phyloP scores from a whole-genome alignment of 2,113 vertebrate genomes.

The Sylvia atricapilla region DNA sequence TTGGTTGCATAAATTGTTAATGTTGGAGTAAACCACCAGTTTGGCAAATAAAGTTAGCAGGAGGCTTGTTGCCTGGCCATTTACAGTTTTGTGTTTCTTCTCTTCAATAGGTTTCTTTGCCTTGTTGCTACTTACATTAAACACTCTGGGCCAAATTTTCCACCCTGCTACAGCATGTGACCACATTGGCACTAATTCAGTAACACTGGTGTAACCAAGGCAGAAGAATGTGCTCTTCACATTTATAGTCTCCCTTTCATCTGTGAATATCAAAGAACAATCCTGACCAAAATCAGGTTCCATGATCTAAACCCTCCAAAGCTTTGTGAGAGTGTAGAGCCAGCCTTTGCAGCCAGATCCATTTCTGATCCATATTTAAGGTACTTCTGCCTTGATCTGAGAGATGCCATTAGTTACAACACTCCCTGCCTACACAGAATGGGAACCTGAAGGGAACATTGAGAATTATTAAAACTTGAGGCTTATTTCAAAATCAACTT shows the following conservation, averaged over 20 bases:
- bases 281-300: background rate
- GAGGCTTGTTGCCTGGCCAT: conserved; percentile 3
- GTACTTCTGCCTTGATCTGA: background rate
- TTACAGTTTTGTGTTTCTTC: conserved; percentile 14
- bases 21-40: conserved; percentile 9
- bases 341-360: background rate
- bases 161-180: background rate
- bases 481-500: conserved; percentile 34
- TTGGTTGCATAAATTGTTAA: background rate
- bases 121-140: background rate
- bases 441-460: background rate
- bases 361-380: background rate
- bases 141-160: background rate
- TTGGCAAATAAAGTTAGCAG: conserved; percentile 10
- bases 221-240: conserved; percentile 22
- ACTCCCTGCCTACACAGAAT: background rate
- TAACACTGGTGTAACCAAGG: background rate
- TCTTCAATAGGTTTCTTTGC: background rate
- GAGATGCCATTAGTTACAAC: background rate
- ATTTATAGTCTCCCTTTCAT: background rate
- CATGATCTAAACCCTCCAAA: background rate
- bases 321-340: background rate
- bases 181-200: background rate
- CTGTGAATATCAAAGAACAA: conserved; percentile 4
- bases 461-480: background rate